Percentiles rank a stretch among this genome's conserved stretches.
These are phyloP conservation scores for Antennarius maculatus DNA, from an alignment of 2,797 vertebrate species.

Conservation along the genomic window DNA sequence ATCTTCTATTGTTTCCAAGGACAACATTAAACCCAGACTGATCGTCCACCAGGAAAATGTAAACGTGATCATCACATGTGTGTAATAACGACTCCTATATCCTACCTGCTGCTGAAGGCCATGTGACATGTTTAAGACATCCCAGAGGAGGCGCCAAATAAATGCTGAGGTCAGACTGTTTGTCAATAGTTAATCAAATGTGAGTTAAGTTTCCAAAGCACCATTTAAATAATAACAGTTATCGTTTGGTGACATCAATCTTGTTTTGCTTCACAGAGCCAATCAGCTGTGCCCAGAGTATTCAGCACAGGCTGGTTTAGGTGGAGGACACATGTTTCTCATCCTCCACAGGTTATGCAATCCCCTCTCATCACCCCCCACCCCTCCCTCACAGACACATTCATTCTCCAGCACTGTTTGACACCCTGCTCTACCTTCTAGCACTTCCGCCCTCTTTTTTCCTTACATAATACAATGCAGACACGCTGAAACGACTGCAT, in stretches of 20 bases:
- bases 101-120: background rate
- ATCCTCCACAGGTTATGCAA: constrained; percentile 58
- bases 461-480: constrained; percentile 47
- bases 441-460: constrained; percentile 42
- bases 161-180: too few species aligned
- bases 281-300: constrained; percentile 16
- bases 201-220: too few species aligned
- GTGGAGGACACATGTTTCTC: constrained; percentile 64
- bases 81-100: background rate
- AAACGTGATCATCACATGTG: too few species aligned
- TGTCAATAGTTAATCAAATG: too few species aligned
- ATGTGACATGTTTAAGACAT: background rate
- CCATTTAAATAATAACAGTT: too few species aligned
- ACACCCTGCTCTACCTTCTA: constrained; percentile 29
- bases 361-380: background rate
- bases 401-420: constrained; percentile 28
- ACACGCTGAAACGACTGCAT: constrained; percentile 2
- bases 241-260: too few species aligned
- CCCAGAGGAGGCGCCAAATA: background rate
- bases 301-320: constrained; percentile 37
- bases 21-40: too few species aligned
- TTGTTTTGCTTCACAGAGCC: constrained; percentile 4
- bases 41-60: too few species aligned
- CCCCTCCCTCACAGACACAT: background rate
- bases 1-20: too few species aligned